Evolutionary conservation across 2,797 vertebrate species (phyloP).

Genomic region (Enoplosus armatus): DNA sequence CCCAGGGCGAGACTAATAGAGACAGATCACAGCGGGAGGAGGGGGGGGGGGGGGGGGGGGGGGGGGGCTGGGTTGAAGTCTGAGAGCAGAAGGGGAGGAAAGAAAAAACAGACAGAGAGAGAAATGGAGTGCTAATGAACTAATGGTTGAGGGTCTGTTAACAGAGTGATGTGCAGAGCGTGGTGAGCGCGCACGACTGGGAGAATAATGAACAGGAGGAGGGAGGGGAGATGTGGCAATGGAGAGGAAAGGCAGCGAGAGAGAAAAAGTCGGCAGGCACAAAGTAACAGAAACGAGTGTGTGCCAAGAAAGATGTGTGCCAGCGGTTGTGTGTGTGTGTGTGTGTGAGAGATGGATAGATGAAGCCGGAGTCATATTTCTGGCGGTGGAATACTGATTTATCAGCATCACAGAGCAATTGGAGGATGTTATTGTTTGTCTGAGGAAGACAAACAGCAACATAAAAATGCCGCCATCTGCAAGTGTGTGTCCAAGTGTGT

Average conservation of each 20-base stretch:
- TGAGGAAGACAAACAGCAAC: conserved; percentile 41
- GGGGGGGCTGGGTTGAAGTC: no score
- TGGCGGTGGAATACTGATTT: conserved; percentile 45
- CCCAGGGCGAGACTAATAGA: conserved; percentile 48
- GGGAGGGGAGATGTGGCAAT: background rate
- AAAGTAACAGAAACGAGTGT: conserved; percentile 10
- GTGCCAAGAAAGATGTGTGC: background rate
- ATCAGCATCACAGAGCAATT: conserved; percentile 42
- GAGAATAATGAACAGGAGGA: conserved; percentile 27
- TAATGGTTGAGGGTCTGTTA: conserved; percentile 13
- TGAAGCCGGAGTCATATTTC: conserved; percentile 18
- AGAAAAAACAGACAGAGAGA: conserved; percentile 16
- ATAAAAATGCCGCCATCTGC: conserved; percentile 48
- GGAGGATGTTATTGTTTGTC: conserved; percentile 43
- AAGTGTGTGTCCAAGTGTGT: conserved; percentile 16
- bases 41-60: no score
- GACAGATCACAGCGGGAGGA: conserved; percentile 44
- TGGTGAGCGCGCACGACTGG: background rate
- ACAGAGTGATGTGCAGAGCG: conserved; percentile 3
- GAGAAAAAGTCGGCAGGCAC: background rate
- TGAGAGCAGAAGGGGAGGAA: background rate
- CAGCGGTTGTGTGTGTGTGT: background rate
- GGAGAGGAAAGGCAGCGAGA: background rate
- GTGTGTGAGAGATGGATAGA: conserved; percentile 8
- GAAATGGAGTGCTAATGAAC: conserved; percentile 47